A percentile compares a stretch with the other conserved stretches of the same genome.
These are phyloP conservation scores for Arctopsyche grandis DNA, from an alignment of 1,140 invertebrate species.

Conservation along the genomic window DNA sequence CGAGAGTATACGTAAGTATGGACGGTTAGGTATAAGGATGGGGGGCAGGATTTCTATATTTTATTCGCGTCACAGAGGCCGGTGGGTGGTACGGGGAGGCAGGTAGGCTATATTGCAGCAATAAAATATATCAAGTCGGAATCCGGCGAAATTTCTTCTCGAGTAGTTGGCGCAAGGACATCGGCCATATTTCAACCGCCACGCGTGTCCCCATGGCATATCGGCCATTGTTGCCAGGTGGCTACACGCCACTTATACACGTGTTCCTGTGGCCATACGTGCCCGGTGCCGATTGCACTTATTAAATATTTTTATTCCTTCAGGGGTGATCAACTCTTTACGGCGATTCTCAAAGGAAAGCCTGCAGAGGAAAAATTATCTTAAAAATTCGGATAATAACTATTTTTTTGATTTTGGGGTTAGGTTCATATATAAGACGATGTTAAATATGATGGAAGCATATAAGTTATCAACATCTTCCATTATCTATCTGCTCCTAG, in stretches of 20 bases:
- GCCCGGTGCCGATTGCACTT: conserved; percentile 32
- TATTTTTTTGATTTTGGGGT: too few species aligned
- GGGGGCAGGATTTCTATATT: conserved; percentile 37
- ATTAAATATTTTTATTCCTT: conserved; percentile 42
- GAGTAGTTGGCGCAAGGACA: conserved; percentile 42
- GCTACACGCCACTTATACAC: conserved; percentile 17
- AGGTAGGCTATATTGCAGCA: conserved; percentile 50
- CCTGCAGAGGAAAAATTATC: too few species aligned
- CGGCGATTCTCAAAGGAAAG: too few species aligned
- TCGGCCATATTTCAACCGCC: conserved; percentile 46
- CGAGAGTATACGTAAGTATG: neutral
- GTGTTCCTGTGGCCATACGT: conserved; percentile 41
- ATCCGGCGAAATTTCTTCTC: conserved; percentile 30
- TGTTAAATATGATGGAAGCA: too few species aligned
- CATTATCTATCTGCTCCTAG: too few species aligned
- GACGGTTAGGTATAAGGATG: neutral
- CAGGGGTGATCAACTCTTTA: neutral
- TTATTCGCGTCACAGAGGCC: conserved; percentile 52
- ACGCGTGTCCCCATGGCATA: conserved; percentile 32
- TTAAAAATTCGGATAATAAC: too few species aligned
- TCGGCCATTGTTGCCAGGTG: conserved; percentile 41
- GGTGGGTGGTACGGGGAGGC: conserved; percentile 24
- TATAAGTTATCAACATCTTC: too few species aligned
- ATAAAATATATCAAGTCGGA: conserved; percentile 53
- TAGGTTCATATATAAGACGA: too few species aligned